Evolutionary conservation across 2,113 vertebrate genomes (phyloP), one percentile per base, ranked within the genome.

Genomic region (Fregetta grallaria): DNA sequence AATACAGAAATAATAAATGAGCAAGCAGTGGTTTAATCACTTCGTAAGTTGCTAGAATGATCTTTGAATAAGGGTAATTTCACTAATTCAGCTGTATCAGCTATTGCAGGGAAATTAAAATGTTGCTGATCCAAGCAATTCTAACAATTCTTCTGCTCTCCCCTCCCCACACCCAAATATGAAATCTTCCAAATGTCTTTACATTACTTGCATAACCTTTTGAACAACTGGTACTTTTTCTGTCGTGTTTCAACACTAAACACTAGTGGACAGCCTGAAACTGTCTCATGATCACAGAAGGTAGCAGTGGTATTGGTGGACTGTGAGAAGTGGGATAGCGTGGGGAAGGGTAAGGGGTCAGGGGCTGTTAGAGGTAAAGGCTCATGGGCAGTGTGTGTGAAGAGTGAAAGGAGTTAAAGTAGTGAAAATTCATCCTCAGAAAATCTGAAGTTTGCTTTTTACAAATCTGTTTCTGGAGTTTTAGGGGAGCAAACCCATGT

Each of bases 1-100:
- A 82, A 82, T 95, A 73, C 11, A 92, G 85, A 83, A 97, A 92
- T 94, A 94, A 96, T 90, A 92, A 96, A 96, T 83, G 96, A 88
- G 44, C 11, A 32, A 49, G 72, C n/a, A 85, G 71, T 45, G 80
- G 49, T 82, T 96, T 97, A 97, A 97, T 97, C 88, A 90, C 65
- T 68, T 55, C 49, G 5, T 71, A 89, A 88, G 36, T 81, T 92
- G 42, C 76, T 88, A 56, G 81, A 86, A 86, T 89, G 87, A 74
- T 93, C 79, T 94, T 86, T 94, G 90, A 96, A 86, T 94, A 96
- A 95, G 68, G 86, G 74, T 82, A 92, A 87, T 92, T 91, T 71
- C 70, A 61, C 55, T 95, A 92, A 94, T 97, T 95, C 90, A 85
- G 84, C 89, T 75, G 19, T 27, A 61, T 94, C 92, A 86, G 90